Base-by-base conservation (phyloP, 2,888 invertebrate genomes). In the Gortyna flavago region DNA sequence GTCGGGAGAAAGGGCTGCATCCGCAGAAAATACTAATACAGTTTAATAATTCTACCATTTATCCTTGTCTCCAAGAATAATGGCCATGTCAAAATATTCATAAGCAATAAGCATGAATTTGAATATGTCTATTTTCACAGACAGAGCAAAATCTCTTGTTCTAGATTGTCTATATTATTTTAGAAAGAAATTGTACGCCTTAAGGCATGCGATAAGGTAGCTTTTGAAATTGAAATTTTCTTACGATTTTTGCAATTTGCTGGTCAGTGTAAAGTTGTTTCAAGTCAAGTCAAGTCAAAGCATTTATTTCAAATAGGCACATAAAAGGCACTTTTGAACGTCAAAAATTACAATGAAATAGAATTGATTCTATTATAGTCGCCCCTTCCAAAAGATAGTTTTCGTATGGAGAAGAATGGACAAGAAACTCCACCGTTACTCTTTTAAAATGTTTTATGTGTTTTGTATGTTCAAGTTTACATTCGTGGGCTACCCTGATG, bases 81-180 rank as follows among this genome's bases (percentile, higher is more conserved):
- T 32, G 25, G 65, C 25, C 18, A 38, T 29, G 57, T 77, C 18
- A 59, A 48, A 75, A 66, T 77, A 77, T 66, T 77, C 76, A 38
- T 76, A 57, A 25, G 35, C 57, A 57, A 75, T 75, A 32, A 48
- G 35, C 6, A 75, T 76, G 13, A 0, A 54, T 68, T 48, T 29
- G 32, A 57, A 67, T 57, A n/a, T 32, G 59, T 66, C 48, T 25
- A 25, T 44, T 75, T 74, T n/a, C 41, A 18, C 21, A n/a, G 7
- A 5, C 21, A 7, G 25, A n/a, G 11, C n/a, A 64, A 57, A 41
- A 51, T 21, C 18, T 35, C 13, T 18, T 13, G 35, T 35, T 78
- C 25, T 41, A 6, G 9, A 9, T 38, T 13, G 25, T 13, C 25
- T 67, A 71, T 21, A 71, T n/a, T 38, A 29, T 64, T 77, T 64